Percentiles rank a stretch among this genome's conserved stretches.
These are phyloP conservation scores for Melieria crassipennis DNA, from an alignment of 2,888 invertebrate species.

Conservation along the genomic window DNA sequence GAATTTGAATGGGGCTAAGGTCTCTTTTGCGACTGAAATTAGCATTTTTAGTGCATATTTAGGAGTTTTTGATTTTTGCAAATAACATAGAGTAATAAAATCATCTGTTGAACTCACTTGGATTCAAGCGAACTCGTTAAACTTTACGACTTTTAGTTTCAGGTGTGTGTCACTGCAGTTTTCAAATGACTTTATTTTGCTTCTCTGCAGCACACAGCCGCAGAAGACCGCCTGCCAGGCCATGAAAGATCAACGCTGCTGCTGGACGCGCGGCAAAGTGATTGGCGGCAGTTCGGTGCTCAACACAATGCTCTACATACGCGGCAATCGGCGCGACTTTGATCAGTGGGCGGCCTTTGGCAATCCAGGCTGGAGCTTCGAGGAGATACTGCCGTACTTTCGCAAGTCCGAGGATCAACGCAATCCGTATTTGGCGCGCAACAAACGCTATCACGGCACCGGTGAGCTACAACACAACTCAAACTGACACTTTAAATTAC, in stretches of 20 bases:
- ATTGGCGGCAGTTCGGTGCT: constrained; percentile 88
- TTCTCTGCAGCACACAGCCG: constrained; percentile 77
- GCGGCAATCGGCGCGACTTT: constrained; percentile 87
- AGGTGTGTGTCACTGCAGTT: too few species aligned
- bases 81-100: too few species aligned
- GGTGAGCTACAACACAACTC: constrained; percentile 66
- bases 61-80: too few species aligned
- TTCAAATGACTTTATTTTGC: background rate
- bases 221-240: constrained; percentile 86
- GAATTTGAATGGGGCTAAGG: too few species aligned
- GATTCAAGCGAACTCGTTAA: too few species aligned
- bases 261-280: constrained; percentile 91
- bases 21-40: too few species aligned
- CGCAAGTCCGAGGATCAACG: constrained; percentile 88
- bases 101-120: too few species aligned
- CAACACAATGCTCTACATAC: constrained; percentile 90
- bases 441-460: constrained; percentile 75
- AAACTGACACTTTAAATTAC: background rate
- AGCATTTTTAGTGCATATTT: too few species aligned
- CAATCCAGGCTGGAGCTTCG: constrained; percentile 88
- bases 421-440: constrained; percentile 85
- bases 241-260: constrained; percentile 84
- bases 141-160: too few species aligned
- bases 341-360: constrained; percentile 88
- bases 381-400: constrained; percentile 84